These are phyloP conservation scores for Cacatua alba DNA, from an alignment of 2,113 vertebrate species.

Conservation along the genomic window DNA sequence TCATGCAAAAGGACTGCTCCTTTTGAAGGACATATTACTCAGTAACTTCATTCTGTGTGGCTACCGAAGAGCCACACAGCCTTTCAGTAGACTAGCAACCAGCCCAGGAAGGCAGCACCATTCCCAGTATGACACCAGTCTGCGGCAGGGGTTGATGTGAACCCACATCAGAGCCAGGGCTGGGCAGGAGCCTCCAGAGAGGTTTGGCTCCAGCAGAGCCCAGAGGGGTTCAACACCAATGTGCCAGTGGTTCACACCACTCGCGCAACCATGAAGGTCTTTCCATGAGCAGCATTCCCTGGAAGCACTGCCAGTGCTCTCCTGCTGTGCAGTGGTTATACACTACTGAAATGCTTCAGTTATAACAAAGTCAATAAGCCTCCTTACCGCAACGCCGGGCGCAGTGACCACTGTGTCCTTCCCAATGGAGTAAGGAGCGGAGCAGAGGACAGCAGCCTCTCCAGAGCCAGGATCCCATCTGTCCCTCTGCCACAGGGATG, in stretches of 20 bases:
- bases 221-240: neutral
- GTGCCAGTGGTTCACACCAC: rapidly evolving
- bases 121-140: neutral
- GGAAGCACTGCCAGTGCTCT: no score
- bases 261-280: neutral
- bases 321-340: neutral
- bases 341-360: rapidly evolving
- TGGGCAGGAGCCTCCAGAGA: neutral
- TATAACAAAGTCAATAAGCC: neutral
- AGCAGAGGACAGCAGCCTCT: no score
- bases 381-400: rapidly evolving
- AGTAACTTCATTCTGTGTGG: no score
- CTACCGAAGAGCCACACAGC: neutral
- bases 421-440: rapidly evolving
- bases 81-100: neutral
- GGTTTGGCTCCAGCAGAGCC: neutral
- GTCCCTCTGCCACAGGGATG: neutral
- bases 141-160: no score
- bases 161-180: rapidly evolving
- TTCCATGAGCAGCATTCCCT: rapidly evolving
- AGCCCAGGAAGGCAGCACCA: neutral
- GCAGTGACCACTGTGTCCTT: rapidly evolving
- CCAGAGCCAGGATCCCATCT: neutral
- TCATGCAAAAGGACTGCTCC: neutral
- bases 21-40: neutral